Conservation (phyloP, 2,888 invertebrate species). For the Seira musarum region DNA sequence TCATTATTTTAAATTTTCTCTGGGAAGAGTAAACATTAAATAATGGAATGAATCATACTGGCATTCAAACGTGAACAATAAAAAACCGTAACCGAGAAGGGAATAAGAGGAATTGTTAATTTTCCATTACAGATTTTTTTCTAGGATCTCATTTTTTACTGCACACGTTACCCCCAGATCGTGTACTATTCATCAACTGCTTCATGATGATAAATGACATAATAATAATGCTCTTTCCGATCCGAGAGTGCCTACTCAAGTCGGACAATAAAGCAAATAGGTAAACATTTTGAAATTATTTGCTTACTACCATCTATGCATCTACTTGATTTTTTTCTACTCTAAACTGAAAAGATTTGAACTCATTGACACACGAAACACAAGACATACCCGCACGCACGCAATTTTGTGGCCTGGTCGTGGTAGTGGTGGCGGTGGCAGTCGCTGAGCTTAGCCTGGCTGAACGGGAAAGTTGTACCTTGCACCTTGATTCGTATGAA, state of each 20-base stretch:
- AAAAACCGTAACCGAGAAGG: background rate
- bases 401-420: no score
- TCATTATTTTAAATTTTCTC: background rate
- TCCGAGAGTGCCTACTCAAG: background rate
- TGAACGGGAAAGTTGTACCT: no score
- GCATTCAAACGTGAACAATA: background rate
- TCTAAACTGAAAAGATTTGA: no score
- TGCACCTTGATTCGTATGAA: no score
- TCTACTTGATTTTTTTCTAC: no score
- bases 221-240: background rate
- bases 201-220: background rate
- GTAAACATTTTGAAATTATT: no score
- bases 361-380: no score
- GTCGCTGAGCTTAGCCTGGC: no score
- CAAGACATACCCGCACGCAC: no score
- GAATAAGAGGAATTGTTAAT: background rate
- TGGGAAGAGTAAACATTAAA: background rate
- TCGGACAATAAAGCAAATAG: background rate
- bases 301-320: no score
- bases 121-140: background rate
- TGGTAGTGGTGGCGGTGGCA: no score
- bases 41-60: background rate
- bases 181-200: background rate
- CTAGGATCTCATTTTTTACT: background rate
- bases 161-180: background rate